Percentiles rank a stretch among this genome's conserved stretches.
Conservation (phyloP, 2,888 invertebrate species). For the Lithophane leautieri region DNA sequence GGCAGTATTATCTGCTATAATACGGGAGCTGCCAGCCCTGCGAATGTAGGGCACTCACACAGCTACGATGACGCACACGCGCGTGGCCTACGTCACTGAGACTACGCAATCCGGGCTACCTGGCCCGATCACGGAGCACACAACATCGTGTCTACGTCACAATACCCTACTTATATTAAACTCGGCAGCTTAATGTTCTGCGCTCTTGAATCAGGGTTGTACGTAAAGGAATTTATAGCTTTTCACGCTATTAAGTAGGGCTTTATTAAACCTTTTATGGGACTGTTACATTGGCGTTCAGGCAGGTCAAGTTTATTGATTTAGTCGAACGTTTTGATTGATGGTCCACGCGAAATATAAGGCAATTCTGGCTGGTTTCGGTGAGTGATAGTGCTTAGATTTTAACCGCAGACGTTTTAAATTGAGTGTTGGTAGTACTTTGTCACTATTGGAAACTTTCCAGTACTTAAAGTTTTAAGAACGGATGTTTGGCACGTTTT, state of each 20-base stretch:
- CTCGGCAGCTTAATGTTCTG: conserved; percentile 71
- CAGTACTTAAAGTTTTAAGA: background rate
- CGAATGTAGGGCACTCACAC: conserved; percentile 86
- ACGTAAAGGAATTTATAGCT: conserved; percentile 69
- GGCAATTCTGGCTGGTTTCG: conserved; percentile 15
- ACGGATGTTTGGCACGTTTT: conserved; percentile 24
- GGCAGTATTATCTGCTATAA: conserved; percentile 72
- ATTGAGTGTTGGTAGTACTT: conserved; percentile 1
- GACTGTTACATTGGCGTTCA: conserved; percentile 66
- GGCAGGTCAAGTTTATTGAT: conserved; percentile 74
- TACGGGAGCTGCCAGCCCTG: conserved; percentile 73
- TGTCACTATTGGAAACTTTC: conserved; percentile 31
- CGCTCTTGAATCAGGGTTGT: conserved; percentile 72
- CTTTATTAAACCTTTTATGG: conserved; percentile 68
- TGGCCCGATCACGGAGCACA: conserved; percentile 74
- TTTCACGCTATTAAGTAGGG: conserved; percentile 65
- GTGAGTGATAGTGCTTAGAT: conserved; percentile 5
- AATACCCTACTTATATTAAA: conserved; percentile 74
- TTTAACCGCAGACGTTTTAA: conserved; percentile 5
- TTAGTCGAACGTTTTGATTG: conserved; percentile 46
- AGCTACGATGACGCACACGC: conserved; percentile 66
- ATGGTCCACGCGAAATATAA: conserved; percentile 34
- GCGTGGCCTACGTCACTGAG: conserved; percentile 58
- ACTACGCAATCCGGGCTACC: conserved; percentile 72
- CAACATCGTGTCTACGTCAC: conserved; percentile 68